Base-by-base conservation (phyloP, 2,113 vertebrate species). In the Melanerpes formicivorus region DNA sequence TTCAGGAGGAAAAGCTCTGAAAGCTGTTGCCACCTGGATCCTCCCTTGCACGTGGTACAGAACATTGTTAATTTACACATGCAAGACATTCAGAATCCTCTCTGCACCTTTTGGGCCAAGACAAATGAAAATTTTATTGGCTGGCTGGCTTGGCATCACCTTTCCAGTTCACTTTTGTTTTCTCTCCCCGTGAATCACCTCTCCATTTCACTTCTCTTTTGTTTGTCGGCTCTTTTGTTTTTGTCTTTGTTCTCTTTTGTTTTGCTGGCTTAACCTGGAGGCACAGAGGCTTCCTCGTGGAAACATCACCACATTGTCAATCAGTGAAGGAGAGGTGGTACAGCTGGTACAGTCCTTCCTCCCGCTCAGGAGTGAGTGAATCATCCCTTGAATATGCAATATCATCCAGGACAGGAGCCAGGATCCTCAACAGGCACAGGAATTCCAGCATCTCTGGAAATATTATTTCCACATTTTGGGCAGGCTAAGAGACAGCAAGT, bases 331-430 rank as follows among this genome's bases (percentile, higher is more conserved):
- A 93, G 90, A 91, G 86, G 94, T 93, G 93, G 90, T 92, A 88
- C 95, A 95, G 93, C 96, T 96, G 96, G 95, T 95, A 91, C 93
- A 55, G 88, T 66, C 94, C 90, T 93, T 93, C 94, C 94, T 95
- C 87, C 88, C 77, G 64, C 94, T 84, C 70, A 54, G 90, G 82
- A 95, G 82, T 72, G 59, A 50, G 71, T 95, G 94, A 95, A 91
- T 96, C 95, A 96, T 95, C 44, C 83, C 88, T 34, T 96, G 94
- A 96, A 95, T 96, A 96, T 95, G 96, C 95, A 96, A 85, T 93
- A 94, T 95, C 93, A 96, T 75, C 88, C 94, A 93, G 93, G 95
- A 96, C 80, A 91, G 77, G 26, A 96, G 95, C 96, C 96, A 96
- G 96, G 82, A 95, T 95, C 87, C 87, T 93, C 90, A 86, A 84